Conservation (phyloP, 2,797 vertebrate genomes). For the Chanos chanos region DNA sequence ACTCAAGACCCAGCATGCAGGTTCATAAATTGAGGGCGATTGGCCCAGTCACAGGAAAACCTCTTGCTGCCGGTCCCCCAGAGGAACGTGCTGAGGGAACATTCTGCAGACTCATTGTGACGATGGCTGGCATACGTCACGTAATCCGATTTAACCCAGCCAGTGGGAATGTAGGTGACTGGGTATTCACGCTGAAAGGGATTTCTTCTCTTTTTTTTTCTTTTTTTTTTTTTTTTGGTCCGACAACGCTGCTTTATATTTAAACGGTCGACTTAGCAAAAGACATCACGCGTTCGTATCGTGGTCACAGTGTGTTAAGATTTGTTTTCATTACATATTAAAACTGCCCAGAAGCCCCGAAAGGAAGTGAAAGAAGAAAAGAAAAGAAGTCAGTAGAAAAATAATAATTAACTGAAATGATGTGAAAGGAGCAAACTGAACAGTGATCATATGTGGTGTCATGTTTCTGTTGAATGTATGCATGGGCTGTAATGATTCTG, state of each 20-base stretch:
- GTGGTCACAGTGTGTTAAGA: not conserved
- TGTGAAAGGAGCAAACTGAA: conserved; percentile 22
- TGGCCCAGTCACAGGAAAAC: too few species aligned
- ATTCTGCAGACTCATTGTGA: conserved; percentile 21
- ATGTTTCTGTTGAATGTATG: too few species aligned
- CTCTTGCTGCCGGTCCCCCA: too few species aligned
- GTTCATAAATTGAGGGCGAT: too few species aligned
- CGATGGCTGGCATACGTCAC: conserved; percentile 22
- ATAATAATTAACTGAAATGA: too few species aligned
- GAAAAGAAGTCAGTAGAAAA: too few species aligned
- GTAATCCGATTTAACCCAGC: conserved; percentile 23
- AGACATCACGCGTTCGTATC: not conserved
- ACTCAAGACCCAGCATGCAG: too few species aligned
- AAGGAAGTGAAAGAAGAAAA: too few species aligned
- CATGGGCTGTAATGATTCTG: too few species aligned
- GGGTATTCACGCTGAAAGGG: conserved; percentile 10
- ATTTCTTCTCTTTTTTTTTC: not conserved
- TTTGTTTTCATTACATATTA: not conserved
- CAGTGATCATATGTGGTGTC: conserved; percentile 4
- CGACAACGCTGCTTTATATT: conserved; percentile 21
- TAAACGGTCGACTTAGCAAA: not conserved
- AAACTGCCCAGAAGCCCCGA: too few species aligned
- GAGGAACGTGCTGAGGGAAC: not conserved
- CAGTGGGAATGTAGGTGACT: conserved; percentile 25
- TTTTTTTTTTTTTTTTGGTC: not conserved